Evolutionary conservation across 2,888 invertebrate genomes (phyloP).

Genomic region (Tachina lurida): DNA sequence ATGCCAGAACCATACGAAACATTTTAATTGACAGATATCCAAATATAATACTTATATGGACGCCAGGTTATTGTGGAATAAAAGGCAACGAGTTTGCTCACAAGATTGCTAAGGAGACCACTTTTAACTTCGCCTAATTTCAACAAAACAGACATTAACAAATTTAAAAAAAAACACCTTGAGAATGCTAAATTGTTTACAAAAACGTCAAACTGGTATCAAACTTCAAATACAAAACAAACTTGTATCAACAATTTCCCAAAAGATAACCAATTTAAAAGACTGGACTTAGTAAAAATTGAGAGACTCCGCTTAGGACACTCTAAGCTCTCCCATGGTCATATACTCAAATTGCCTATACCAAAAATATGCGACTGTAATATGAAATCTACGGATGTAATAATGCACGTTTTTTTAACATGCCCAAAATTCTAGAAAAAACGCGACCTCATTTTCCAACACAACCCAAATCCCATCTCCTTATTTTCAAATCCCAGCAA

Average conservation of each 20-base stretch:
- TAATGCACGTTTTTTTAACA: background rate
- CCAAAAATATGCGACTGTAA: background rate
- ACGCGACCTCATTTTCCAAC: background rate
- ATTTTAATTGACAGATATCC: constrained; percentile 2
- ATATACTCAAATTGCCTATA: background rate
- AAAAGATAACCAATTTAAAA: background rate
- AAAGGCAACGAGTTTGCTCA: constrained; percentile 18
- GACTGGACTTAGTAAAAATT: background rate
- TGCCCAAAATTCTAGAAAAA: background rate
- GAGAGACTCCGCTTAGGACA: constrained; percentile 10
- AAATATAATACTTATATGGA: constrained; percentile 14
- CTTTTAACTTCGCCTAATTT: background rate
- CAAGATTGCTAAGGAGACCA: background rate
- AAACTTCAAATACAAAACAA: background rate
- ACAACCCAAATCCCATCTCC: background rate
- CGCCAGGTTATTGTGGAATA: constrained; percentile 2
- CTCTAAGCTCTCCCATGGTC: background rate
- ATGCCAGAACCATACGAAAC: constrained; percentile 1
- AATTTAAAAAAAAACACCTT: background rate
- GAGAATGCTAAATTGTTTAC: background rate
- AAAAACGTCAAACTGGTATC: constrained; percentile 3
- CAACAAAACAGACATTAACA: background rate
- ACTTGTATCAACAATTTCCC: background rate
- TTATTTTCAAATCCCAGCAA: background rate
- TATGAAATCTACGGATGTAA: background rate